Evolutionary conservation across 2,888 invertebrate species (phyloP).

Genomic region (Pristionchus entomophagus): DNA sequence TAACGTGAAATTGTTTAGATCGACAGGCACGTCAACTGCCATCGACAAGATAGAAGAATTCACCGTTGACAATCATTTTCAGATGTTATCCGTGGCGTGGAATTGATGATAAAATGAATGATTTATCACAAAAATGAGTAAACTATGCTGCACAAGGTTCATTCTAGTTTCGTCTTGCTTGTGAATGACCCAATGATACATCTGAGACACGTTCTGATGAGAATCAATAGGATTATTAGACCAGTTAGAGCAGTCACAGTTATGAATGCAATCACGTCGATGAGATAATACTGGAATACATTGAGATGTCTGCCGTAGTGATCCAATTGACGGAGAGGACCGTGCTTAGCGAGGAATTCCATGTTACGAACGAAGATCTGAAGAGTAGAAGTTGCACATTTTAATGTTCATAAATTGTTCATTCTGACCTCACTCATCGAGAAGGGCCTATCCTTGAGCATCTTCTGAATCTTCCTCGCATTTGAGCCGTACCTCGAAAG

Average conservation of each 20-base stretch:
- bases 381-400: too few relatives aligned
- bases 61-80: background rate
- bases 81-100: background rate
- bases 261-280: background rate
- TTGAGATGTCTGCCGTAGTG: slow-evolving; percentile 1
- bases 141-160: background rate
- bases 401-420: background rate
- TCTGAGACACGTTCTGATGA: background rate
- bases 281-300: too few relatives aligned
- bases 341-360: too few relatives aligned
- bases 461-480: background rate
- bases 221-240: background rate
- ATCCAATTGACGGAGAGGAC: too few relatives aligned
- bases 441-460: background rate
- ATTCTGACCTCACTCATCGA: background rate
- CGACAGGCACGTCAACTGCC: too few relatives aligned
- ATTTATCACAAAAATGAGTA: background rate
- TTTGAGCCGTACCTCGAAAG: background rate
- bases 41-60: background rate
- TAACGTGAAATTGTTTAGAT: too few relatives aligned
- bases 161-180: background rate
- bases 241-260: background rate
- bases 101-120: background rate
- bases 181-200: background rate
- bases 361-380: too few relatives aligned